Percentiles rank a stretch among this genome's conserved stretches.
These are phyloP conservation scores for Pollimyrus isidori DNA, from an alignment of 2,113 vertebrate genomes.

Conservation along the genomic window DNA sequence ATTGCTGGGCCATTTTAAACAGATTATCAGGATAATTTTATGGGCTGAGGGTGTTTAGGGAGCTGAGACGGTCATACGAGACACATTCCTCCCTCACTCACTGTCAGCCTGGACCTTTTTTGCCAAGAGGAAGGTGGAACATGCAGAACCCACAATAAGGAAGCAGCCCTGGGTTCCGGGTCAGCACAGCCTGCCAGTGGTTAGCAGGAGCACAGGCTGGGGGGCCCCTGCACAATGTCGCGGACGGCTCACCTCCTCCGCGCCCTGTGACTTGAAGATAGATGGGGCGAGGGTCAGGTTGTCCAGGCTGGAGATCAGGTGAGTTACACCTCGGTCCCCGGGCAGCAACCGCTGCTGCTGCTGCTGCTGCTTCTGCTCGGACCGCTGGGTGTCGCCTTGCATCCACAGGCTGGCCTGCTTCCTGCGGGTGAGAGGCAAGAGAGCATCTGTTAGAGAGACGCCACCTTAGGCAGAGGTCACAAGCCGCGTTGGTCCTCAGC, in stretches of 20 bases:
- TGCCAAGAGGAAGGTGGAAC: background rate
- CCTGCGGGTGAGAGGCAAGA: conserved; percentile 47
- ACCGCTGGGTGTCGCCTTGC: conserved; percentile 70
- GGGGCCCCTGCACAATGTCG: background rate
- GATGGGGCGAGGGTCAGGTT: conserved; percentile 64
- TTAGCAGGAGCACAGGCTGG: background rate
- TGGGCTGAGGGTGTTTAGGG: background rate
- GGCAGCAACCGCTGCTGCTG: conserved; percentile 40
- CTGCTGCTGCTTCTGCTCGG: conserved; percentile 61
- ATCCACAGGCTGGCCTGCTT: conserved; percentile 80
- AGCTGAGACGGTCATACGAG: background rate
- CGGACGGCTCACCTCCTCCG: conserved; percentile 65
- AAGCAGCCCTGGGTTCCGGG: background rate
- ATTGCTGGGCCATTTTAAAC: background rate
- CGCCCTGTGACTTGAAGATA: conserved; percentile 51
- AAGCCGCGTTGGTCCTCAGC: background rate
- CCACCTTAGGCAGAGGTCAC: background rate
- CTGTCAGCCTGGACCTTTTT: background rate
- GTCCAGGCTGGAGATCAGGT: conserved; percentile 74
- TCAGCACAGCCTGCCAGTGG: background rate
- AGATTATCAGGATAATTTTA: background rate
- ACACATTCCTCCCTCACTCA: background rate
- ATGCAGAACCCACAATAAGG: background rate
- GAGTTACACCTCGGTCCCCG: conserved; percentile 61
- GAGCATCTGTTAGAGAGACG: background rate